These are phyloP conservation scores for Rhineura floridana DNA, from an alignment of 2,113 vertebrate species.

Conservation along the genomic window DNA sequence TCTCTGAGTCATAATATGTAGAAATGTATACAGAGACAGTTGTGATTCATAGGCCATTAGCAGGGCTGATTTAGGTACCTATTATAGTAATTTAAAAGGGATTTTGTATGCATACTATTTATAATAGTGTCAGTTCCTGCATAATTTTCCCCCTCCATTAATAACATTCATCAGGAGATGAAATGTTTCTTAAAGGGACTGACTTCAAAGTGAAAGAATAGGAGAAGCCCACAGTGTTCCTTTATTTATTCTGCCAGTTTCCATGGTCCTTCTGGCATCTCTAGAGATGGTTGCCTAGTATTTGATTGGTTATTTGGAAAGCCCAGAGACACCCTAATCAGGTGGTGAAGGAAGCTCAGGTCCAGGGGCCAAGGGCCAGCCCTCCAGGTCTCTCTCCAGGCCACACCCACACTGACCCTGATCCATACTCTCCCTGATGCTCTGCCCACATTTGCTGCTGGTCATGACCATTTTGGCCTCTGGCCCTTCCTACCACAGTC, in stretches of 20 bases:
- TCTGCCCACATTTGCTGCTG: too few relatives aligned
- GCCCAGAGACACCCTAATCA: background rate
- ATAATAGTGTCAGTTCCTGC: constrained; percentile 13
- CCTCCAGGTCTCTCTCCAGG: too few relatives aligned
- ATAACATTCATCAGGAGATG: background rate
- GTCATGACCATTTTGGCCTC: too few relatives aligned
- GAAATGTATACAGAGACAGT: background rate
- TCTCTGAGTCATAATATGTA: background rate
- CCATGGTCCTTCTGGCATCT: background rate
- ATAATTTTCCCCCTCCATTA: constrained; percentile 16
- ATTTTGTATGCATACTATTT: constrained; percentile 15
- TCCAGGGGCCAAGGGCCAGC: too few relatives aligned
- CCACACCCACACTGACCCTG: too few relatives aligned
- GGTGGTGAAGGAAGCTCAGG: background rate
- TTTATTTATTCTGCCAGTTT: background rate
- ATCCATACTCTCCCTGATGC: too few relatives aligned
- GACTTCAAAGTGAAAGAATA: background rate
- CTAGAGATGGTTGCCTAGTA: background rate
- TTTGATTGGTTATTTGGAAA: background rate
- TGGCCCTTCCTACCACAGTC: too few relatives aligned
- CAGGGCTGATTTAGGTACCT: constrained; percentile 43
- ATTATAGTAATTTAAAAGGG: constrained; percentile 35
- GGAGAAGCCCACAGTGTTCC: background rate
- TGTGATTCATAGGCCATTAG: constrained; percentile 43
- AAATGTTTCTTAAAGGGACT: background rate